Percentiles rank a stretch among this genome's conserved stretches.
Evolutionary conservation across 92 coral and sea anemone genomes (phyloP).

Genomic region (Parazoanthus swiftii): DNA sequence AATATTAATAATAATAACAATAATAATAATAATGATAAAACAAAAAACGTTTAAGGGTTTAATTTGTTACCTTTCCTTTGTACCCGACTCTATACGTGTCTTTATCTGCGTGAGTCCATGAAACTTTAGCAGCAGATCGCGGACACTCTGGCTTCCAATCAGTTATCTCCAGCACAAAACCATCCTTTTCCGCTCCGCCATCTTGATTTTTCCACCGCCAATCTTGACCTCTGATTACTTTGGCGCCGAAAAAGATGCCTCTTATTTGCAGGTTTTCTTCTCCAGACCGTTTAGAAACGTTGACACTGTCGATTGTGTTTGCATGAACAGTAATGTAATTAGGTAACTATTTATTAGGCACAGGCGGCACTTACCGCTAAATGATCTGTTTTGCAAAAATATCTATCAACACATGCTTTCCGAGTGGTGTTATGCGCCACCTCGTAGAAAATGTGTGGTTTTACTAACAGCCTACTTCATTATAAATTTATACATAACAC

Average conservation of each 20-base stretch:
- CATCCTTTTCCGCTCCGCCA: neutral
- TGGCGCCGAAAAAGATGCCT: slow-evolving; percentile 23
- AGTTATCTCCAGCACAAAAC: neutral
- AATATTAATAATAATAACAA: too few relatives aligned
- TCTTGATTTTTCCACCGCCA: slow-evolving; percentile 28
- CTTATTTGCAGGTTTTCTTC: slow-evolving; percentile 6
- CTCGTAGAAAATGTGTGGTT: too few relatives aligned
- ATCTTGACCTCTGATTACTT: slow-evolving; percentile 14
- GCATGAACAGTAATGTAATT: neutral
- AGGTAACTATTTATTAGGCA: too few relatives aligned
- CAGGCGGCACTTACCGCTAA: too few relatives aligned
- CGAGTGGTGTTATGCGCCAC: too few relatives aligned
- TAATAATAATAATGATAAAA: too few relatives aligned
- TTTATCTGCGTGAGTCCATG: slow-evolving; percentile 16
- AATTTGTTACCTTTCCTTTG: neutral
- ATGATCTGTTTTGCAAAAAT: too few relatives aligned
- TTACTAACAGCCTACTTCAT: too few relatives aligned
- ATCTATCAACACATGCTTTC: too few relatives aligned
- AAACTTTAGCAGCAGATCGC: slow-evolving; percentile 14
- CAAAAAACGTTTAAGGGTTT: too few relatives aligned
- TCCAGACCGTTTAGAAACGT: neutral
- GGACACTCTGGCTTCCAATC: slow-evolving; percentile 15
- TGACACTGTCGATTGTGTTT: neutral
- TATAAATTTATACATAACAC: too few relatives aligned
- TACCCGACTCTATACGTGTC: slow-evolving; percentile 24